Conservation (phyloP, 1,140 invertebrate species). For the Drosophila watanabei region DNA sequence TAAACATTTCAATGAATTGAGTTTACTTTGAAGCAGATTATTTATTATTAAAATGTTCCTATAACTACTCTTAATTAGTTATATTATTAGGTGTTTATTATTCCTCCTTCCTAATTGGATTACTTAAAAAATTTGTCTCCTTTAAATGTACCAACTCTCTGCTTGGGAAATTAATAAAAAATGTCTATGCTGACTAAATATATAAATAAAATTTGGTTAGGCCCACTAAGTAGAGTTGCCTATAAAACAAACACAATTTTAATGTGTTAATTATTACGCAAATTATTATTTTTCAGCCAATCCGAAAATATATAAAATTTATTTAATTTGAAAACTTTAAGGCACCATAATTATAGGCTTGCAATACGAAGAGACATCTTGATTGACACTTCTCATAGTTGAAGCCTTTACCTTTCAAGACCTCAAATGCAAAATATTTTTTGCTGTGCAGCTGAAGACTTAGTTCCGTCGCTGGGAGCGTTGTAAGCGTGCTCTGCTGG, state of each 20-base stretch:
- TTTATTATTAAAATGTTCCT: background rate
- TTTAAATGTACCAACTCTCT: background rate
- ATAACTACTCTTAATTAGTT: background rate
- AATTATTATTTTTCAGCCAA: background rate
- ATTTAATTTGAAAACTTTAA: background rate
- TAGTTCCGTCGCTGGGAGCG: slow-evolving; percentile 64
- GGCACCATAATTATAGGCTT: background rate
- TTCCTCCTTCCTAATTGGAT: background rate
- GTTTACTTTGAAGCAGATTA: background rate
- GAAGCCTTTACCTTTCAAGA: background rate
- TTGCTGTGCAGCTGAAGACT: slow-evolving; percentile 18
- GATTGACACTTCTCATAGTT: background rate
- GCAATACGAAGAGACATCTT: background rate
- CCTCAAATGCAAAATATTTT: background rate
- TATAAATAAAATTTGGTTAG: no score
- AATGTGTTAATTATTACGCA: no score
- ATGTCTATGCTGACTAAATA: no score
- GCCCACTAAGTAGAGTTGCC: no score
- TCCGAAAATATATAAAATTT: no score
- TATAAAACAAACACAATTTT: no score
- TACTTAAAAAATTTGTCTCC: background rate
- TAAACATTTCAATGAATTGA: background rate
- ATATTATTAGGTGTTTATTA: background rate
- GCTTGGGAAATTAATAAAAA: no score
- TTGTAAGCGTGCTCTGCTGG: slow-evolving; percentile 67